Evolutionary conservation across 2,888 invertebrate species (phyloP).

Genomic region (Hyalella azteca): DNA sequence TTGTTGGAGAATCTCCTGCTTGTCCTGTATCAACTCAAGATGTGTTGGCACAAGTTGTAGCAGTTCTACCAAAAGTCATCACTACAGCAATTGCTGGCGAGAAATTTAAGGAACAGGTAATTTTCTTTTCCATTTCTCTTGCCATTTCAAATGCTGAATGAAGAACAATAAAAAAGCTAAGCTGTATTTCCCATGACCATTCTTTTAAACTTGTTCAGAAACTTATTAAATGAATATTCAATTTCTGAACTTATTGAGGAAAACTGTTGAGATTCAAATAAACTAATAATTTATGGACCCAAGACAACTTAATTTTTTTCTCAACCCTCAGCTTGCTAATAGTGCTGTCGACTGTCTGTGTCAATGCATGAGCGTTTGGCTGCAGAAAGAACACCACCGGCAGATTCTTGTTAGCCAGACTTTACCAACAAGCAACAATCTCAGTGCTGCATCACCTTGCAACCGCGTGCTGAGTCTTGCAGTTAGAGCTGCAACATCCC

Average conservation of each 20-base stretch:
- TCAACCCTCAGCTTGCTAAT: neutral
- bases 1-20: neutral
- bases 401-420: neutral
- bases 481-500: neutral
- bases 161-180: too few relatives aligned
- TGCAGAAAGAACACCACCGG: slow-evolving; percentile 9
- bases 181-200: too few relatives aligned
- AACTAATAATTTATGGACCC: too few relatives aligned
- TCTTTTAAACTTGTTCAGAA: too few relatives aligned
- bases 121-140: too few relatives aligned
- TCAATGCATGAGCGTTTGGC: neutral
- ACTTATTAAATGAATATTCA: too few relatives aligned
- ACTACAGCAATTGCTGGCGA: neutral
- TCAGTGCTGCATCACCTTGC: neutral
- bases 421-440: neutral
- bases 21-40: neutral
- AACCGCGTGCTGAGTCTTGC: neutral
- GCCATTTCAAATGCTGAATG: too few relatives aligned
- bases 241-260: too few relatives aligned
- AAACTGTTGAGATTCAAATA: too few relatives aligned
- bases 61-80: neutral
- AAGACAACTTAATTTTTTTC: too few relatives aligned
- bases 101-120: neutral
- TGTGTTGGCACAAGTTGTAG: neutral
- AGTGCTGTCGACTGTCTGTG: slow-evolving; percentile 20